Base-by-base conservation (phyloP, 2,113 vertebrate genomes). In the Gymnogyps californianus region DNA sequence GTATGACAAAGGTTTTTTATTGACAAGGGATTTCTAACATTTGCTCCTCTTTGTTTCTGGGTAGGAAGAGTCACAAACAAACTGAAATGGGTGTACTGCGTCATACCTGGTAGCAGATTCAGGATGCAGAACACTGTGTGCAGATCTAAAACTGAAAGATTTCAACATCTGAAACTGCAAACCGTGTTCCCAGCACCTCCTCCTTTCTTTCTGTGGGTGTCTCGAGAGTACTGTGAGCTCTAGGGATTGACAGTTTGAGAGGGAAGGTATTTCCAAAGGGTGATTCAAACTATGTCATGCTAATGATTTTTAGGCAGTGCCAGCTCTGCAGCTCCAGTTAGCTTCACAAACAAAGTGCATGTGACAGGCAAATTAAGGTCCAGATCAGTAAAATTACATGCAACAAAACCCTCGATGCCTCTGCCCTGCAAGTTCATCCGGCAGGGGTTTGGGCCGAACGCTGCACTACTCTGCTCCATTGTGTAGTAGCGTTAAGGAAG, bases 191-290 rank as follows among this genome's bases (percentile, higher is more conserved):
- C 80, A 96, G 81, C 89, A 80, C 82, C 91, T 77, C 94, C 87
- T 82, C 78, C 91, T 87, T 83, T 66, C 92, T 86, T 57, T 90
- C 58, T 88, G 94, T 94, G 78, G 71, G 93, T 90, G 93, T 94
- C 84, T 90, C 1, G 8, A 77, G 54, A 89, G 81, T 5, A 18
- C 87, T 66, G 89, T 10, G 52, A 96, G 82, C 77, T 77, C 47
- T 8, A 49, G 58, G 44, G 78, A 92, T 22, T 92, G 91, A 84
- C 78, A 88, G 62, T 31, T 79, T 74, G 89, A 94, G 67, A 91
- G 34, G 79, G 70, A 87, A 95, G 87, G 91, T 87, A 85, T 86
- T 90, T 96, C 91, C 81, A 93, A 84, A 61, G 49, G 74, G 13
- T 87, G 91, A 97, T 52, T 95, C 89, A 96, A 96, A 94, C 62